Conservation (phyloP, 2,113 vertebrate species). For the Sphaerodactylus townsendi region DNA sequence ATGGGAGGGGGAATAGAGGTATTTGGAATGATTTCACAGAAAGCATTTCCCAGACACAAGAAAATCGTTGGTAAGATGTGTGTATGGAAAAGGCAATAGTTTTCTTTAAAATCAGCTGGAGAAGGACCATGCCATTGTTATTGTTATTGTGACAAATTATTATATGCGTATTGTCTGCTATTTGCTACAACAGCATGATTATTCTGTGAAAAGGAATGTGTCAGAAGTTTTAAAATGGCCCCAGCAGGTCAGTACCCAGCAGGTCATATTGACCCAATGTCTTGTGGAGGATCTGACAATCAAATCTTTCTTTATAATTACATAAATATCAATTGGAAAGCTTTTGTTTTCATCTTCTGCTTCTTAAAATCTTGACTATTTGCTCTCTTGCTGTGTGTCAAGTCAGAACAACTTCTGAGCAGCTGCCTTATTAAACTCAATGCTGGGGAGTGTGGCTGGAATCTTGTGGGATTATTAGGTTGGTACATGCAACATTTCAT, state of each 20-base stretch:
- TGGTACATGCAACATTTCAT: neutral
- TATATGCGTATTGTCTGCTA: neutral
- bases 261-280: neutral
- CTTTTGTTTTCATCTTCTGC: neutral
- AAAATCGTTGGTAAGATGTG: no score
- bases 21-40: no score
- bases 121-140: neutral
- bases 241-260: neutral
- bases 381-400: neutral
- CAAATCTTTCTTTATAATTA: conserved; percentile 3
- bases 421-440: neutral
- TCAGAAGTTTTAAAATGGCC: neutral
- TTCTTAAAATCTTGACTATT: neutral
- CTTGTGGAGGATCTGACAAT: neutral
- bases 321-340: neutral
- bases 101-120: neutral
- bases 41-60: no score
- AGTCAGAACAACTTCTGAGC: neutral
- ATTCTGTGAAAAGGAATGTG: neutral
- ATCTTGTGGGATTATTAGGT: neutral
- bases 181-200: neutral
- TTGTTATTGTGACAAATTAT: neutral
- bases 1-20: no score
- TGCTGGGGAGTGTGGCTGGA: neutral
- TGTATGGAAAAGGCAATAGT: no score